These are phyloP conservation scores for Drosophila emarginata DNA, from an alignment of 2,888 invertebrate species.

Conservation along the genomic window DNA sequence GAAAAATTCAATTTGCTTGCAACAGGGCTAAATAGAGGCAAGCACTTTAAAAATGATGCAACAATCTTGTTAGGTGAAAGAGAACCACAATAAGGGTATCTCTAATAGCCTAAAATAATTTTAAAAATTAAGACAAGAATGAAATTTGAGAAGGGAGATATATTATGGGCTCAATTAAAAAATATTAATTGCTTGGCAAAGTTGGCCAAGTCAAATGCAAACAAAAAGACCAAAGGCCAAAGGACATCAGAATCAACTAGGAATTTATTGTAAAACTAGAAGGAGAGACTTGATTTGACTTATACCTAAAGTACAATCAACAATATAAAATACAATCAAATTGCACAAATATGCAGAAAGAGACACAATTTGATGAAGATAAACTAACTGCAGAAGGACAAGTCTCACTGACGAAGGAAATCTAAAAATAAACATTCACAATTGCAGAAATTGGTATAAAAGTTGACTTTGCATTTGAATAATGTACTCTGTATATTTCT, in stretches of 20 bases:
- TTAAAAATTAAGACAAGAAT: conserved; percentile 1
- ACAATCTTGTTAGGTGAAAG: background rate
- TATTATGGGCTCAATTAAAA: conserved; percentile 13
- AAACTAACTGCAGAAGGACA: background rate
- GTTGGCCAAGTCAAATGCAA: background rate
- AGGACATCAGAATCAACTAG: conserved; percentile 3
- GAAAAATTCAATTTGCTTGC: conserved; percentile 13
- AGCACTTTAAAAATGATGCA: background rate
- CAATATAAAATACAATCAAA: conserved; percentile 20
- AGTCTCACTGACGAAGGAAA: background rate
- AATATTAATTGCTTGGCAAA: conserved; percentile 4
- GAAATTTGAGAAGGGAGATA: background rate
- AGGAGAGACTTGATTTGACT: background rate
- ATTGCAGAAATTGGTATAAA: conserved; percentile 37
- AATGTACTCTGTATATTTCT: conserved; percentile 28
- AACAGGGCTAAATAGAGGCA: too few relatives aligned
- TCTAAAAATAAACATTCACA: conserved; percentile 46
- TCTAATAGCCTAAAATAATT: background rate
- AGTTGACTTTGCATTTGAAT: conserved; percentile 53
- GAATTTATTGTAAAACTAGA: background rate
- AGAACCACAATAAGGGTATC: background rate
- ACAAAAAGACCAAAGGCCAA: background rate
- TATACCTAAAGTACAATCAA: conserved; percentile 1
- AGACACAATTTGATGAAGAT: too few relatives aligned
- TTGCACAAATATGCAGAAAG: conserved; percentile 29